Evolutionary conservation across 2,797 vertebrate genomes (phyloP).

Genomic region (Cryptoprocta ferox): DNA sequence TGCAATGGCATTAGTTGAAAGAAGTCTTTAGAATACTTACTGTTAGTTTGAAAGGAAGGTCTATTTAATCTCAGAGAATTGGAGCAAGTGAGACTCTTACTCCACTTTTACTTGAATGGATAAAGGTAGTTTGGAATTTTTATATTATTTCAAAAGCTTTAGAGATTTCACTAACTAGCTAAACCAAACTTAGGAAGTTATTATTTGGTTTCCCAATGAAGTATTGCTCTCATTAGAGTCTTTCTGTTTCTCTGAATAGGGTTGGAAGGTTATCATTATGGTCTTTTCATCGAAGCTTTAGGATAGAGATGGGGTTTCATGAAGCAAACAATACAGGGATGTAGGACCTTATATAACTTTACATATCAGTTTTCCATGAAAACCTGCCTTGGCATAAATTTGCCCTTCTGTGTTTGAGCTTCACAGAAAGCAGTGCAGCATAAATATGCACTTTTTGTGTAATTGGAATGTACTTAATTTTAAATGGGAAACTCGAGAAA

Average conservation of each 20-base stretch:
- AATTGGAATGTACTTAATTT: not conserved
- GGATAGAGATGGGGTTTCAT: constrained; percentile 20
- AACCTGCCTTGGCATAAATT: constrained; percentile 7
- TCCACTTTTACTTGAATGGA: not conserved
- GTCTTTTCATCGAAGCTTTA: not conserved
- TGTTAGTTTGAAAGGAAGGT: not conserved
- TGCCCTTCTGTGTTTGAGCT: not conserved
- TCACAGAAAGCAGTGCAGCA: not conserved
- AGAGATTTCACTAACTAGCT: not conserved
- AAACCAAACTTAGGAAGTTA: not conserved
- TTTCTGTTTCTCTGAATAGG: not conserved
- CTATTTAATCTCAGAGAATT: not conserved
- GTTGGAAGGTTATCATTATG: not conserved
- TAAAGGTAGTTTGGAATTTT: not conserved
- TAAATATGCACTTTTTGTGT: not conserved
- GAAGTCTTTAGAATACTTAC: not conserved
- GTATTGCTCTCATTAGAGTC: not conserved
- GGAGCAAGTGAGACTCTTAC: not conserved
- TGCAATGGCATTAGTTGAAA: not conserved
- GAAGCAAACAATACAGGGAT: not conserved
- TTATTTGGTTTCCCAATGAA: not conserved
- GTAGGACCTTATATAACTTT: not conserved
- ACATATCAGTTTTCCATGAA: not conserved
- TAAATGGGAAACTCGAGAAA: constrained; percentile 29
- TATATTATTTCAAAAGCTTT: not conserved